Base-by-base conservation (phyloP, 2,113 vertebrate genomes). In the Tonatia bakeri region DNA sequence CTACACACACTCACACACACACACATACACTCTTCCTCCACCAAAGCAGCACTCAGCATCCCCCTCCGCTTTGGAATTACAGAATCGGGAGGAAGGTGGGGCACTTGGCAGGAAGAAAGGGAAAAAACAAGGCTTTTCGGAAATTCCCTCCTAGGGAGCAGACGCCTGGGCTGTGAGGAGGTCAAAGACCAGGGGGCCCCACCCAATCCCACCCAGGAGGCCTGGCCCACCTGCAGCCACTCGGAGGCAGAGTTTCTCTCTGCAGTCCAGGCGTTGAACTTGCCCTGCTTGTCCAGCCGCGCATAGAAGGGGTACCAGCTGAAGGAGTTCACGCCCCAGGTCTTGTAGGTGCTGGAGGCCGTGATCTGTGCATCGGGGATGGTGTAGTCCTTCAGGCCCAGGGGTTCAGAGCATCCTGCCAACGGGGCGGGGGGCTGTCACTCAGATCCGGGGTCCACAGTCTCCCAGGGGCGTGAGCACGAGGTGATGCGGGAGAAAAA, bases 221-320 rank as follows among this genome's bases (percentile, higher is more conserved):
- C 50, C 40, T 0, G 20, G 79, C 97, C 24, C 94, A 99, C 99
- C 99, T 99, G 99, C 97, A 99, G 98, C 99, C 99, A 99, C 97
- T 99, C 99, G 0, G 98, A 98, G 56, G 94, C 98, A 67, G 98
- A 96, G 2, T 98, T 99, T 96, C 81, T 83, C 22, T 98, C 98
- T 0, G 99, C 99, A 0, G 99, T 99, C 99, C 99, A 99, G 90
- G 99, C 99, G 0, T 99, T 99, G 87, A 99, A 99, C 98, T 99
- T 99, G 89, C 99, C 99, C 14, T 97, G 98, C 97, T 98, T 99
- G 98, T 99, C 99, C 94, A 99, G 98, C 8, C 99, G 99, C 8
- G 99, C 99, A 0, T 98, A 99, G 96, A 99, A 98, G 17, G 99
- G 99, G 69, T 98, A 97, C 99, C 99, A 99, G 45, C 99, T 99